Evolutionary conservation across 2,797 vertebrate species (phyloP).

Genomic region (Sus cebifrons): DNA sequence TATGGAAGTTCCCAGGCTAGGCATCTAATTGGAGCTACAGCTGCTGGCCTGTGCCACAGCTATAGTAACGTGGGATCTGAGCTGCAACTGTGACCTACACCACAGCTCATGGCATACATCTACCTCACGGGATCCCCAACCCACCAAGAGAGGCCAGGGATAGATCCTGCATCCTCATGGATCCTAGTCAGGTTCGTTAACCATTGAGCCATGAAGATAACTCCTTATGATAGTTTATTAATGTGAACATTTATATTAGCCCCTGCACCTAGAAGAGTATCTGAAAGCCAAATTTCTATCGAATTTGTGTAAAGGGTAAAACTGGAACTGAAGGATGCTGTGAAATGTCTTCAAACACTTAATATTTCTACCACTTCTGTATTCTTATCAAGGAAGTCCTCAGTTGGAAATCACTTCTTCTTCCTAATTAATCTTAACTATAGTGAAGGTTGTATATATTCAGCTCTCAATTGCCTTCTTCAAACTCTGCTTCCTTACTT

Average conservation of each 20-base stretch:
- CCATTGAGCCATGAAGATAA: no score
- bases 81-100: no score
- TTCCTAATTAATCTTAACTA: constrained; percentile 29
- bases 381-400: neutral
- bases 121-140: no score
- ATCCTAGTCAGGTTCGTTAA: no score
- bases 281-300: neutral
- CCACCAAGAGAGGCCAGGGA: no score
- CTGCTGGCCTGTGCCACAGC: no score
- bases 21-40: no score
- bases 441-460: neutral
- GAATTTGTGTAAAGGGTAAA: neutral
- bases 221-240: neutral
- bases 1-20: no score
- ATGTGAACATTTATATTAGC: neutral
- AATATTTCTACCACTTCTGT: neutral
- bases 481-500: constrained; percentile 3
- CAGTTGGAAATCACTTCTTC: neutral
- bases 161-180: no score
- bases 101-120: no score
- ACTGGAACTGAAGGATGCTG: neutral
- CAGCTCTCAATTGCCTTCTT: constrained; percentile 29
- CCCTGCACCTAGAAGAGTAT: neutral
- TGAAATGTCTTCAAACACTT: neutral
- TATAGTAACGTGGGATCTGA: no score